Conservation (phyloP, 2,888 invertebrate genomes). For the Drosophila mayaguana region DNA sequence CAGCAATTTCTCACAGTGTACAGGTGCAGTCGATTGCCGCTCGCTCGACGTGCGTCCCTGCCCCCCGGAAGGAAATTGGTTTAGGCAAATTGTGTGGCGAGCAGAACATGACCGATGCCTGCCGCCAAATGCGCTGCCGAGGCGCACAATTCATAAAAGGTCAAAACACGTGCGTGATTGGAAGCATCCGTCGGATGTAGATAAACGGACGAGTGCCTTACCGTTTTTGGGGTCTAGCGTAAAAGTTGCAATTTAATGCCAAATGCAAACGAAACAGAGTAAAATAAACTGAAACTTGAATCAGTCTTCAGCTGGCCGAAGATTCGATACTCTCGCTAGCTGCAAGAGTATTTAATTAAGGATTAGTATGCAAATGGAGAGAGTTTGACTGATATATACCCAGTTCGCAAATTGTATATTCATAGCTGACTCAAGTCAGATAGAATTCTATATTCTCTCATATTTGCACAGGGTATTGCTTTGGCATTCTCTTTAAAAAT, state of each 20-base stretch:
- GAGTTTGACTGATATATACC: not conserved
- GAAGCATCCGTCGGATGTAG: slow-evolving; percentile 49
- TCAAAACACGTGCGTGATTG: slow-evolving; percentile 75
- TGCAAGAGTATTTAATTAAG: slow-evolving; percentile 6
- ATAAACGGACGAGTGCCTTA: slow-evolving; percentile 39
- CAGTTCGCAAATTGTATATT: not conserved
- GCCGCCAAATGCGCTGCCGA: slow-evolving; percentile 27
- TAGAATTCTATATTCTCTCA: not conserved
- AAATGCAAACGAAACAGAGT: slow-evolving; percentile 31
- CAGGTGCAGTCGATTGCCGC: slow-evolving; percentile 44
- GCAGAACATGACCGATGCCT: slow-evolving; percentile 77
- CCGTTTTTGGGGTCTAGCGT: slow-evolving; percentile 13
- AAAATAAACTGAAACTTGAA: slow-evolving; percentile 19
- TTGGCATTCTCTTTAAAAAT: not conserved
- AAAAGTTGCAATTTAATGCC: slow-evolving; percentile 67
- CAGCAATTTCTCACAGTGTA: slow-evolving; percentile 71
- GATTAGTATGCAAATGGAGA: not conserved
- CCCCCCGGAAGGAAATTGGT: slow-evolving; percentile 81
- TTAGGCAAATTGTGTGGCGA: slow-evolving; percentile 83
- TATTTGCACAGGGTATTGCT: not conserved
- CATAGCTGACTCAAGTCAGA: not conserved
- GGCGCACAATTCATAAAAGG: slow-evolving; percentile 58
- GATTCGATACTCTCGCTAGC: slow-evolving; percentile 35
- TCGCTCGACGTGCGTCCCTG: slow-evolving; percentile 26
- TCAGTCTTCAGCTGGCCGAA: slow-evolving; percentile 41